Percentiles rank a stretch among this genome's conserved stretches.
Conservation (phyloP, 2,888 invertebrate species). For the Chrysina gloriosa region DNA sequence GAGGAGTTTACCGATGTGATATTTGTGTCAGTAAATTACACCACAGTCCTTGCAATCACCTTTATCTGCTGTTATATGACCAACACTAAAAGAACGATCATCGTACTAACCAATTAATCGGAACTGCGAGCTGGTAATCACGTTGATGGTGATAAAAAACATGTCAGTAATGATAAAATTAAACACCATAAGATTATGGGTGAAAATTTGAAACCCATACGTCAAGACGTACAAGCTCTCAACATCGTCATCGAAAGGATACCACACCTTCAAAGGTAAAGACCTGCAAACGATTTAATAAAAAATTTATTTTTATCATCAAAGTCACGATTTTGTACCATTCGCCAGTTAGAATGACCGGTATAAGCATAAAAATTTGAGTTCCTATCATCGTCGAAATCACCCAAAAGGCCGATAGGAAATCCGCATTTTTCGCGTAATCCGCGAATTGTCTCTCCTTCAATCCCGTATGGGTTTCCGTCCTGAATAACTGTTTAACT, state of each 20-base stretch:
- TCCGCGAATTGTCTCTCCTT: background rate
- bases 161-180: slow-evolving; percentile 45
- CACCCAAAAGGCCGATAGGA: slow-evolving; percentile 15
- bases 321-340: background rate
- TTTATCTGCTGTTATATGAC: too few species aligned
- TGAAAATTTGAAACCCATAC: slow-evolving; percentile 40
- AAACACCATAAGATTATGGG: slow-evolving; percentile 42
- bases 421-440: slow-evolving; percentile 3
- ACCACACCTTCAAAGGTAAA: slow-evolving; percentile 31
- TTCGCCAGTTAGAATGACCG: background rate
- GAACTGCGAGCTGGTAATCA: slow-evolving; percentile 40
- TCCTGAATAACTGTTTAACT: background rate
- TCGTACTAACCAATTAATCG: slow-evolving; percentile 27
- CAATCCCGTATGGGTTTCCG: background rate
- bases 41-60: too few species aligned
- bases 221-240: slow-evolving; percentile 39
- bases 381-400: slow-evolving; percentile 23
- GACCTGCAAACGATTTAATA: background rate
- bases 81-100: too few species aligned
- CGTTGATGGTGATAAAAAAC: slow-evolving; percentile 41
- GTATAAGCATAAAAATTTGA: slow-evolving; percentile 17
- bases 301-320: slow-evolving; percentile 1
- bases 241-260: slow-evolving; percentile 23
- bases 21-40: too few species aligned
- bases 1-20: too few species aligned